Base-by-base conservation (phyloP, 2,797 vertebrate species). In the Harpagifer antarcticus region DNA sequence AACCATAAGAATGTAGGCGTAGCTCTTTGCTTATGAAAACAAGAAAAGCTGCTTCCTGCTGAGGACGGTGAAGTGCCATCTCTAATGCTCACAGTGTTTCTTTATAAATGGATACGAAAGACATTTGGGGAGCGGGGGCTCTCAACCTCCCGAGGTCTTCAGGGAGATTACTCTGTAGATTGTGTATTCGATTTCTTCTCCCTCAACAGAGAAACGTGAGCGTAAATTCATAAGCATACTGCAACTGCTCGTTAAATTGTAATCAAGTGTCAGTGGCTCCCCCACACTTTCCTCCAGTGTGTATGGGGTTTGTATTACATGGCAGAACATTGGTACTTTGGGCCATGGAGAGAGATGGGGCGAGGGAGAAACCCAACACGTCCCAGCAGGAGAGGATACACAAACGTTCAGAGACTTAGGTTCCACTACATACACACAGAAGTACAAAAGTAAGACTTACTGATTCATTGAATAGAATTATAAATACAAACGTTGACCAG, bases 141-240 rank as follows among this genome's bases (percentile, higher is more conserved):
- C 20, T 61, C 56, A 72, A 64, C 8, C 9, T 58, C 47, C 40
- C 5, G 10, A 55, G 45, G 58, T 67, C 44, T 68, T 65, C 53
- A 61, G 33, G 13, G 53, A 53, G 52, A 79, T 82, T 64, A 68
- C 53, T 66, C 23, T 69, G n/a, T 17, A 78, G 73, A 75, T 71
- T 65, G 16, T 76, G 47, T 78, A 76, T 40, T 61, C 4, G 33
- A 45, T 27, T 48, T 40, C 23, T 19, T 14, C 47, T 57, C 47
- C 67, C 19, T 58, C 4, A 20, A 49, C 67, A 75, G 55, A 67
- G 31, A 69, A 82, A 84, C 62, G 20, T 74, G 47, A 17, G 58
- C 62, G 62, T 85, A 82, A 83, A 91, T 91, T 88, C 71, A 86
- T 84, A 83, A 91, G 90, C 79, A 75, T 72, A 56, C 27, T 31